phyloP scores from a whole-genome alignment of 2,888 invertebrate genomes.

The Apamea anceps region DNA sequence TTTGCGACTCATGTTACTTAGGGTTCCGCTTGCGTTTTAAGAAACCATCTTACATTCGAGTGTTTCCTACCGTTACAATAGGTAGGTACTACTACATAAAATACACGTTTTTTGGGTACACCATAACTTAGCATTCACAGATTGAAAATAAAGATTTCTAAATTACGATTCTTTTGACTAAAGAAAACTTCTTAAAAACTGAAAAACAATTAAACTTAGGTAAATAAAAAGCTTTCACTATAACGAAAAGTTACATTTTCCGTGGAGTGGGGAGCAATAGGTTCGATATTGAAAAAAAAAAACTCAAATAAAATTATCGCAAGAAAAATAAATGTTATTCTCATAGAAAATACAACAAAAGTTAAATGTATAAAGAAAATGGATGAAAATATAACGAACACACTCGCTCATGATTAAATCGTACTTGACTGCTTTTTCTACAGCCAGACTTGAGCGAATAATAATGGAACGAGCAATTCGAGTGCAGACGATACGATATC shows the following conservation, averaged over 20 bases:
- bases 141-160: background rate
- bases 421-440: constrained; percentile 63
- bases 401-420: constrained; percentile 66
- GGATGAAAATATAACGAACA: constrained; percentile 49
- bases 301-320: background rate
- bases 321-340: background rate
- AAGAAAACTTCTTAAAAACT: background rate
- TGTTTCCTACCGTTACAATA: background rate
- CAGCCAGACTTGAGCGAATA: constrained; percentile 60
- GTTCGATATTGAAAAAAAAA: background rate
- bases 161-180: background rate
- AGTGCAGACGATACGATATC: constrained; percentile 65
- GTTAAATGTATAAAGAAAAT: constrained; percentile 37
- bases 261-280: background rate
- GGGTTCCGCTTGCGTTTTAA: constrained; percentile 26
- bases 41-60: background rate
- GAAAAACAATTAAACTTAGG: background rate
- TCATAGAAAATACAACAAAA: constrained; percentile 26
- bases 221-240: background rate
- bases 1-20: constrained; percentile 57
- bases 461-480: constrained; percentile 72
- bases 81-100: no score
- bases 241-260: background rate
- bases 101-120: background rate
- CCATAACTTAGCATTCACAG: background rate